Evolutionary conservation across 1,140 invertebrate species (phyloP).

Genomic region (Cydia pomonella): DNA sequence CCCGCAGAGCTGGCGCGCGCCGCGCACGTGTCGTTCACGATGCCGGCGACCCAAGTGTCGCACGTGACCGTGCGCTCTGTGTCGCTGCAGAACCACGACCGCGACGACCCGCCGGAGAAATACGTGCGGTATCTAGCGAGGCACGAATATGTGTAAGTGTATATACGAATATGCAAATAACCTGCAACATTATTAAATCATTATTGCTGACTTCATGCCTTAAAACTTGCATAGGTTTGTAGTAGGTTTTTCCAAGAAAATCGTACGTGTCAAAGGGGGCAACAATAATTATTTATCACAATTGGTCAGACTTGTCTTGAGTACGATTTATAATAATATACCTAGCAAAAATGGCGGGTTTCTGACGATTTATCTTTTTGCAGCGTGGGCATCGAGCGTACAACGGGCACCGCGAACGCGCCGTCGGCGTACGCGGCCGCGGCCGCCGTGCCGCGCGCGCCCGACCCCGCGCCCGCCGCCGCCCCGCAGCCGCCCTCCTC

Average conservation of each 20-base stretch:
- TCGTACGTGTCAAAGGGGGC: too few species aligned
- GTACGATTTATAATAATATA: too few species aligned
- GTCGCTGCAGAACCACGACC: constrained; percentile 92
- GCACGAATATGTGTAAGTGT: constrained; percentile 94
- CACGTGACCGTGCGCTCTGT: constrained; percentile 98
- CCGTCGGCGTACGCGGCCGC: constrained; percentile 89
- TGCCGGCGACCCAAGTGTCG: constrained; percentile 98
- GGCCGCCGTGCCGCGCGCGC: constrained; percentile 79
- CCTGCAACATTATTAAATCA: too few species aligned
- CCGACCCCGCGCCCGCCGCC: constrained; percentile 58
- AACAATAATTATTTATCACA: too few species aligned
- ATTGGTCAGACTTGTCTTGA: too few species aligned
- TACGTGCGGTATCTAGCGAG: constrained; percentile 98
- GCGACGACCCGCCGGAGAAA: constrained; percentile 98
- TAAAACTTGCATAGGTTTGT: too few species aligned
- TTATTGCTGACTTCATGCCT: too few species aligned
- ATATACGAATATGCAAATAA: background rate
- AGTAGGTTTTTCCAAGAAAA: too few species aligned
- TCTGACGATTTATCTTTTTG: too few species aligned
- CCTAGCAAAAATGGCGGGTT: too few species aligned
- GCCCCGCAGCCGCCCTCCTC: constrained; percentile 76
- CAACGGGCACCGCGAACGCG: constrained; percentile 87
- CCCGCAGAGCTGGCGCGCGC: constrained; percentile 94
- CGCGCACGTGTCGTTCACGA: constrained; percentile 97
- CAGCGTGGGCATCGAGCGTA: constrained; percentile 93